Base-by-base conservation (phyloP, 2,888 invertebrate species). In the Ochropacha duplaris region DNA sequence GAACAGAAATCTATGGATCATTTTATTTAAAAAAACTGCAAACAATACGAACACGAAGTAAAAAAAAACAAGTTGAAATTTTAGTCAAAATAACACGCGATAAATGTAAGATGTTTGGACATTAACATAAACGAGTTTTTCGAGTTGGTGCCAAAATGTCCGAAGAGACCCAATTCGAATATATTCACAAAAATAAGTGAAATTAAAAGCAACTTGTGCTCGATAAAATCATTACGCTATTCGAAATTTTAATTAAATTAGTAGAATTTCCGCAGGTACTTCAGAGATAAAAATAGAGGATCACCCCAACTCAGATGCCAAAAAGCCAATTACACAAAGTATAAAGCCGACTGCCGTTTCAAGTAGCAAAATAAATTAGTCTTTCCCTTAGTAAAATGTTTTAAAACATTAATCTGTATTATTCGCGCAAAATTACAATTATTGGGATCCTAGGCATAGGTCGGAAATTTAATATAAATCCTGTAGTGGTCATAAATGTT, bases 401-500 rank as follows among this genome's bases (percentile, higher is more conserved):
- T 19, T 19, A 44, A 44, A 6, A 16, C 5, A 39, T 39, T 44
- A n/a, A 8, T 44, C 19, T 44, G 5, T 44, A 44, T 44, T 19
- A 44, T 44, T 44, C 44, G 4, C 9, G 8, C 44, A 44, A 19
- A 44, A 44, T 8, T 19, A 44, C 8, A 44, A 44, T 8, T 19
- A 44, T 44, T 19, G 0, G 19, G 16, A 44, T 19, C 19, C 19
- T 19, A 2, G 39, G 39, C 14, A 16, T 6, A 44, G 44, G 44
- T 19, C n/a, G 9, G n/a, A 64, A 64, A 64, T 65, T 65, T 36
- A 68, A 66, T 61, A 70, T 61, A 63, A 65, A 55, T 62, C 59
- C 65, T 74, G 70, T 64, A 31, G 68, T 59, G 60, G 69, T 72
- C 74, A 69, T 74, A 76, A 76, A 76, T 76, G 63, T 67, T 60